phyloP scores from a whole-genome alignment of 2,888 invertebrate species.

The Helicoverpa assulta region DNA sequence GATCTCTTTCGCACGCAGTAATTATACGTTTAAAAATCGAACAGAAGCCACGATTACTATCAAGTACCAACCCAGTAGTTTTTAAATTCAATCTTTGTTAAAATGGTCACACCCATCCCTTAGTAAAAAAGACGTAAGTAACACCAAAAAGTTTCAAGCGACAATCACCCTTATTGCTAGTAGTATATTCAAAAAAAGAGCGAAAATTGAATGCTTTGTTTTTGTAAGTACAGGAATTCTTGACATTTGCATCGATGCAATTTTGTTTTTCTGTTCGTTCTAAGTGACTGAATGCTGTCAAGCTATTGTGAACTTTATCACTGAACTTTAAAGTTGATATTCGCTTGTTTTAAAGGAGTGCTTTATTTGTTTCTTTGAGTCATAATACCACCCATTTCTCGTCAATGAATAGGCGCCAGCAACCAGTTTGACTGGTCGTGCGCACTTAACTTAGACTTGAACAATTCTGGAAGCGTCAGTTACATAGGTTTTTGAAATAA shows the following conservation, averaged over 20 bases:
- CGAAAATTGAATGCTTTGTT: slow-evolving; percentile 69
- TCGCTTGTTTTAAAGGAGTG: slow-evolving; percentile 11
- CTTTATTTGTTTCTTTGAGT: slow-evolving; percentile 69
- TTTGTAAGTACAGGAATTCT: slow-evolving; percentile 67
- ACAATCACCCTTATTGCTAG: slow-evolving; percentile 59
- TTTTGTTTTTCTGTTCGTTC: slow-evolving; percentile 15
- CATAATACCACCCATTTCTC: slow-evolving; percentile 71
- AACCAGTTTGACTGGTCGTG: slow-evolving; percentile 72
- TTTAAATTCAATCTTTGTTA: slow-evolving; percentile 66
- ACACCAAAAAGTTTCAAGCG: slow-evolving; percentile 42
- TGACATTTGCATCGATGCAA: slow-evolving; percentile 66
- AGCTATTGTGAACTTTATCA: background rate
- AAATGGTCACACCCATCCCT: slow-evolving; percentile 69
- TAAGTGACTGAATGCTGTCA: slow-evolving; percentile 15
- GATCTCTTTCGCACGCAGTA: slow-evolving; percentile 53
- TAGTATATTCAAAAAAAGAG: slow-evolving; percentile 57
- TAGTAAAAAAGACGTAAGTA: slow-evolving; percentile 57
- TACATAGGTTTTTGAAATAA: too few species aligned
- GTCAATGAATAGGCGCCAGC: slow-evolving; percentile 80
- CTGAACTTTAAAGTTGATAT: slow-evolving; percentile 6
- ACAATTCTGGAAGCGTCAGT: slow-evolving; percentile 38
- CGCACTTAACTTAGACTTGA: slow-evolving; percentile 51
- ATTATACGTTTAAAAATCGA: slow-evolving; percentile 49
- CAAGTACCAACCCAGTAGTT: slow-evolving; percentile 60
- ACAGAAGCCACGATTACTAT: slow-evolving; percentile 56